Evolutionary conservation across 1,140 invertebrate genomes (phyloP).

Genomic region (Oncopodura yosiiana): DNA sequence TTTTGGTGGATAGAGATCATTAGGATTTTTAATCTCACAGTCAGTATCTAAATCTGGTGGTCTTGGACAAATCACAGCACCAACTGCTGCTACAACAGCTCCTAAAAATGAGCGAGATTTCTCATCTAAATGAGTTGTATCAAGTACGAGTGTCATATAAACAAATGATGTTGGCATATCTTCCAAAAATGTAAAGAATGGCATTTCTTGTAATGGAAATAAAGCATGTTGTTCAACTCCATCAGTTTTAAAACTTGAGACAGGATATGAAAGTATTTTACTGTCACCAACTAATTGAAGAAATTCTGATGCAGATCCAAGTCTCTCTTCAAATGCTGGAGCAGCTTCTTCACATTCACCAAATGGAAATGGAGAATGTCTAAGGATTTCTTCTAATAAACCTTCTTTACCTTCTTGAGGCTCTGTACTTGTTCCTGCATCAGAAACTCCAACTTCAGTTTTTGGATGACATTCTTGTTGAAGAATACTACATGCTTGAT

Average conservation of each 20-base stretch:
- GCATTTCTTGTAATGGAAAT: constrained; percentile 31
- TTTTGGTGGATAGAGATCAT: constrained; percentile 31
- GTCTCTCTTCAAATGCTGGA: constrained; percentile 16
- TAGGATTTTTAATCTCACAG: constrained; percentile 22
- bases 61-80: constrained; percentile 52
- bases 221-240: constrained; percentile 36
- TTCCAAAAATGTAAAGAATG: constrained; percentile 59
- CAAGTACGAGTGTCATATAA: constrained; percentile 59
- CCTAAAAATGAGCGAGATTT: constrained; percentile 43
- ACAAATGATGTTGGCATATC: constrained; percentile 73
- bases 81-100: constrained; percentile 61
- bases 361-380: constrained; percentile 27
- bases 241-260: constrained; percentile 46
- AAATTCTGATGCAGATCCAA: constrained; percentile 19
- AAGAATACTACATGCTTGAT: constrained; percentile 16
- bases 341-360: constrained; percentile 23
- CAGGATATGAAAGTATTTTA: constrained; percentile 53
- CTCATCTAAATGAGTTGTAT: constrained; percentile 54
- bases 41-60: constrained; percentile 34
- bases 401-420: constrained; percentile 8
- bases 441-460: background rate
- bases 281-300: constrained; percentile 12
- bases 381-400: constrained; percentile 23
- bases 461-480: background rate
- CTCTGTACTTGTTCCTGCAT: background rate